These are phyloP conservation scores for Synanceia verrucosa DNA, from an alignment of 2,797 vertebrate genomes.

Conservation along the genomic window DNA sequence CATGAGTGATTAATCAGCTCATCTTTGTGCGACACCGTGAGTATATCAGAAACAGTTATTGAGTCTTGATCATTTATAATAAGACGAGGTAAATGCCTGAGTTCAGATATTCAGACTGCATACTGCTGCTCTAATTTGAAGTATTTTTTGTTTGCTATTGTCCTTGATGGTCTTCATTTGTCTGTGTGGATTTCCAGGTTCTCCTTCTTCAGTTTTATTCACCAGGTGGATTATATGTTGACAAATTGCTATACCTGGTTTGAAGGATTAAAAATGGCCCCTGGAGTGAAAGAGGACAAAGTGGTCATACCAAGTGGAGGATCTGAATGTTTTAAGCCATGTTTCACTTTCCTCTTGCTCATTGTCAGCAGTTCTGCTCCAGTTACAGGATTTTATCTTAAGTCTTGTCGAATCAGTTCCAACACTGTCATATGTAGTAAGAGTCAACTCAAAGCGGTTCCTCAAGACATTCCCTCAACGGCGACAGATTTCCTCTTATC, in stretches of 20 bases:
- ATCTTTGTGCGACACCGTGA: conserved; percentile 19
- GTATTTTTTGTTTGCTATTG: background rate
- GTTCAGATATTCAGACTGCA: background rate
- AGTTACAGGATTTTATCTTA: conserved; percentile 60
- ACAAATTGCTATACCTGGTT: background rate
- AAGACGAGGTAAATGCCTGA: background rate
- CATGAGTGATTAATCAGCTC: background rate
- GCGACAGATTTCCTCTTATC: conserved; percentile 64
- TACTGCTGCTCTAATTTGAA: background rate
- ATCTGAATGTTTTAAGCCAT: rapidly evolving
- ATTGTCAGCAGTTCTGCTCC: conserved; percentile 10
- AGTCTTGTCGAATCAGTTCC: conserved; percentile 54
- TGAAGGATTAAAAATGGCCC: conserved; percentile 14
- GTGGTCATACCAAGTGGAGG: background rate
- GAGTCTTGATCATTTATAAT: background rate
- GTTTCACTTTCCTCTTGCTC: conserved; percentile 28
- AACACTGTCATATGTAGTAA: conserved; percentile 43
- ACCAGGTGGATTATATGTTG: background rate
- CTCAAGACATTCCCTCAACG: conserved; percentile 65
- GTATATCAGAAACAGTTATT: conserved; percentile 9
- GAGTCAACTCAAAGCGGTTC: conserved; percentile 39
- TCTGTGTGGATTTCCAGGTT: conserved; percentile 22
- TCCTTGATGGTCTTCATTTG: background rate
- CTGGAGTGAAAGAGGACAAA: background rate
- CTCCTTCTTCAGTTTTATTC: background rate